Evolutionary conservation across 2,797 vertebrate species (phyloP).

Genomic region (Artibeus jamaicensis): DNA sequence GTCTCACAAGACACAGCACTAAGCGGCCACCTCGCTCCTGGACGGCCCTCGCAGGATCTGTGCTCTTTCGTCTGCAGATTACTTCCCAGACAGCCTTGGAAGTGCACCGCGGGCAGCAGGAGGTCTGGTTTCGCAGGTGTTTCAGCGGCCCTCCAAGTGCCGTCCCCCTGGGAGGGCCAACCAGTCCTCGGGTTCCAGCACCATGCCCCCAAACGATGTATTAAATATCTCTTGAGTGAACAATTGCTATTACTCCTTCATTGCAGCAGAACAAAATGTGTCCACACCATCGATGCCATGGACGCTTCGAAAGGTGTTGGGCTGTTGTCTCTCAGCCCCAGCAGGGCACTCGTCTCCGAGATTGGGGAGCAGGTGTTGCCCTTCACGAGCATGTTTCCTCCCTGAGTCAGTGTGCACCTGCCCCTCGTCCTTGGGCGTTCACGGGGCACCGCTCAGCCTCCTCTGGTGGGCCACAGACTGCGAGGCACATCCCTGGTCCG

Average conservation of each 20-base stretch:
- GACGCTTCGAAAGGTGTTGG: background rate
- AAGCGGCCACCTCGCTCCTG: background rate
- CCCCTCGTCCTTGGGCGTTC: background rate
- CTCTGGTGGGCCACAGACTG: background rate
- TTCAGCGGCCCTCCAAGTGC: background rate
- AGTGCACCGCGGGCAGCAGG: background rate
- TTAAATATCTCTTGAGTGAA: background rate
- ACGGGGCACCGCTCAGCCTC: background rate
- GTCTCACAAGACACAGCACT: background rate
- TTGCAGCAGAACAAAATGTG: background rate
- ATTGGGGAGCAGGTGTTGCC: background rate
- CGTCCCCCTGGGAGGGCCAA: background rate
- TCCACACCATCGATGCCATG: background rate
- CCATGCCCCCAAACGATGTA: background rate
- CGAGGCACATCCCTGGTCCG: background rate
- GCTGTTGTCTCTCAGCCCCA: background rate
- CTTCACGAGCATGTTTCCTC: background rate
- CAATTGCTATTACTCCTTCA: background rate
- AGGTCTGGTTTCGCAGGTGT: background rate
- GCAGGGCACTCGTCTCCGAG: background rate
- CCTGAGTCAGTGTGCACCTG: background rate
- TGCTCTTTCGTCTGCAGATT: background rate
- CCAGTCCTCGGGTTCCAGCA: background rate
- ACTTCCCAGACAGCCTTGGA: background rate
- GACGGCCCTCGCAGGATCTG: fast-evolving